A percentile compares a stretch with the other conserved stretches of the same genome.
Conservation (phyloP, 2,797 vertebrate species). For the Oreortyx pictus region DNA sequence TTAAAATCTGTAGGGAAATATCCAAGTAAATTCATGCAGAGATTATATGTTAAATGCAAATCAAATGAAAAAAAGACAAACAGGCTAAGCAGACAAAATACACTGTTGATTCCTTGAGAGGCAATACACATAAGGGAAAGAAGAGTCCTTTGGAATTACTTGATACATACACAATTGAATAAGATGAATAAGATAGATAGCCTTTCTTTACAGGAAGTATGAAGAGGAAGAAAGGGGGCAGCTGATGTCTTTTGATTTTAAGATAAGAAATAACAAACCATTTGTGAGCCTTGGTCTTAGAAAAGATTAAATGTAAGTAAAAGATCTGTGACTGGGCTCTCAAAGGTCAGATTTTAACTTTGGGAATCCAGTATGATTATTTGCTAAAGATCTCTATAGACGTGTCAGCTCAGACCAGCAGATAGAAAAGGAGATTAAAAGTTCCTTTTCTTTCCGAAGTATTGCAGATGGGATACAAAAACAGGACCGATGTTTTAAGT, state of each 20-base stretch:
- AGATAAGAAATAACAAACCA: neutral
- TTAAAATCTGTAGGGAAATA: conserved; percentile 22
- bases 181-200: neutral
- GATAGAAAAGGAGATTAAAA: neutral
- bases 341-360: conserved; percentile 1
- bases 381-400: neutral
- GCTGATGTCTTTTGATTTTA: neutral
- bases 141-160: neutral
- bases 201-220: neutral
- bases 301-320: neutral
- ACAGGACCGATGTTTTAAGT: neutral
- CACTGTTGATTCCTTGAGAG: neutral
- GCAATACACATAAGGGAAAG: neutral
- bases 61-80: neutral
- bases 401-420: neutral
- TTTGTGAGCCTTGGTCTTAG: neutral
- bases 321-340: neutral
- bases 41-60: conserved; percentile 29
- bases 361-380: neutral
- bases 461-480: neutral
- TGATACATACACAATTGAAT: neutral
- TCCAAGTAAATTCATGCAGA: neutral
- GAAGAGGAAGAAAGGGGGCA: neutral
- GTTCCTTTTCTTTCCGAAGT: neutral
- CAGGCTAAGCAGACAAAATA: neutral